Conservation (phyloP, 2,797 vertebrate species). For the Onychomys torridus region DNA sequence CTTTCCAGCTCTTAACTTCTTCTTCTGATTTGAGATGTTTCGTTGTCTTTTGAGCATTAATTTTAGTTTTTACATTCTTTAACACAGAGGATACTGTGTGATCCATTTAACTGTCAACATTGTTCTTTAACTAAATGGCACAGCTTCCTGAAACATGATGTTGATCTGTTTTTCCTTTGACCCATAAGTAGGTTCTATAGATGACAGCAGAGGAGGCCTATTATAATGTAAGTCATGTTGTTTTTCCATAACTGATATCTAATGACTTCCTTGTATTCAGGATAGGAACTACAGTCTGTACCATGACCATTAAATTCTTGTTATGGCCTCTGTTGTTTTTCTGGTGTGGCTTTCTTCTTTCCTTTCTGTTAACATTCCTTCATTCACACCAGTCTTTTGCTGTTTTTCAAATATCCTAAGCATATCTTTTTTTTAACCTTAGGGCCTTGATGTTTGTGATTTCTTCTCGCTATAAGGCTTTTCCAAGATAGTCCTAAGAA, state of each 20-base stretch:
- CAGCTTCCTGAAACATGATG: background rate
- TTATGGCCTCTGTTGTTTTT: background rate
- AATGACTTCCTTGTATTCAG: background rate
- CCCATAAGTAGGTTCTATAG: background rate
- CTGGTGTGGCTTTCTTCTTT: background rate
- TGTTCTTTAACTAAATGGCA: background rate
- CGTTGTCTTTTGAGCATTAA: slow-evolving; percentile 31
- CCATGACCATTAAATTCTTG: background rate
- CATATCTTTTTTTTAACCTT: background rate
- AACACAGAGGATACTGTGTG: background rate
- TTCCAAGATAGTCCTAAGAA: background rate
- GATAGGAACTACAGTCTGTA: background rate
- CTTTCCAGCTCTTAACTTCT: background rate
- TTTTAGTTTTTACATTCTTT: background rate
- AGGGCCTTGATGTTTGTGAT: background rate
- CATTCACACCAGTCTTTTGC: background rate
- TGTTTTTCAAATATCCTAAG: background rate
- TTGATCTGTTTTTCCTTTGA: background rate
- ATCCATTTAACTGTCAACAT: background rate
- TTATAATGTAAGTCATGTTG: background rate
- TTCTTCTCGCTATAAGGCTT: background rate
- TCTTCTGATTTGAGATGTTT: slow-evolving; percentile 38
- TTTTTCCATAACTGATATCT: background rate
- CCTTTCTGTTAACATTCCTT: background rate
- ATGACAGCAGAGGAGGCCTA: background rate